These are phyloP conservation scores for Virgularia gustaviana DNA, from an alignment of 92 coral and sea anemone genomes.

Conservation along the genomic window DNA sequence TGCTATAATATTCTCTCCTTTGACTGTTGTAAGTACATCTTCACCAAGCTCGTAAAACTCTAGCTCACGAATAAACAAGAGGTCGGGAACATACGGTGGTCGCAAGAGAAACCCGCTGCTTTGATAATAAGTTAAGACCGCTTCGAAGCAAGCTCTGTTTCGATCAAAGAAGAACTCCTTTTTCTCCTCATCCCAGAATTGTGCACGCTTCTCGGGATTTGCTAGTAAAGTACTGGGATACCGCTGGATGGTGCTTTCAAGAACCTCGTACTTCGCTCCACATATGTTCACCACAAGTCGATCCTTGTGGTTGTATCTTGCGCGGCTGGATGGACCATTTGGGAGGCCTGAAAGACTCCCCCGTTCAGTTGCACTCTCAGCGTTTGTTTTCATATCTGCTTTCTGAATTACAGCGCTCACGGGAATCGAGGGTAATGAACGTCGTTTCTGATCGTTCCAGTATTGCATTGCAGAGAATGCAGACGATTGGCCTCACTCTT, in stretches of 20 bases:
- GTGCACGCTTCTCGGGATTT: conserved; percentile 65
- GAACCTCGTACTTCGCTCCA: conserved; percentile 83
- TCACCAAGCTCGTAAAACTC: conserved; percentile 96
- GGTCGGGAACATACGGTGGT: conserved; percentile 93
- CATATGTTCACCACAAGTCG: conserved; percentile 79
- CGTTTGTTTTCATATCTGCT: conserved; percentile 4
- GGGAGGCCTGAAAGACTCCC: no score
- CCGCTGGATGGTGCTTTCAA: conserved; percentile 68
- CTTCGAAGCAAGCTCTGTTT: conserved; percentile 84
- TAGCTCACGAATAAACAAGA: conserved; percentile 74
- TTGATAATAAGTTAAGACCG: conserved; percentile 89
- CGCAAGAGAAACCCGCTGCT: conserved; percentile 87
- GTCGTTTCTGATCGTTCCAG: conserved; percentile 11
- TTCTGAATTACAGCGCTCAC: not conserved
- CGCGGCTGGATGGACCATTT: conserved; percentile 13
- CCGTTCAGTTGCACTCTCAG: not conserved
- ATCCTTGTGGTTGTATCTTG: conserved; percentile 12
- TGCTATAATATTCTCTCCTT: conserved; percentile 75
- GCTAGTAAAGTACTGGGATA: conserved; percentile 88
- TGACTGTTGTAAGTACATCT: conserved; percentile 78
- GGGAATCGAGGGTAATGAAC: not conserved
- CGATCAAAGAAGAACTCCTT: conserved; percentile 89
- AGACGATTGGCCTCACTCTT: no score
- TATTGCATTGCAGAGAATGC: conserved; percentile 33
- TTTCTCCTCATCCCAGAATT: conserved; percentile 71